Conservation (phyloP, 1,140 invertebrate species). For the Adelges cooleyi region DNA sequence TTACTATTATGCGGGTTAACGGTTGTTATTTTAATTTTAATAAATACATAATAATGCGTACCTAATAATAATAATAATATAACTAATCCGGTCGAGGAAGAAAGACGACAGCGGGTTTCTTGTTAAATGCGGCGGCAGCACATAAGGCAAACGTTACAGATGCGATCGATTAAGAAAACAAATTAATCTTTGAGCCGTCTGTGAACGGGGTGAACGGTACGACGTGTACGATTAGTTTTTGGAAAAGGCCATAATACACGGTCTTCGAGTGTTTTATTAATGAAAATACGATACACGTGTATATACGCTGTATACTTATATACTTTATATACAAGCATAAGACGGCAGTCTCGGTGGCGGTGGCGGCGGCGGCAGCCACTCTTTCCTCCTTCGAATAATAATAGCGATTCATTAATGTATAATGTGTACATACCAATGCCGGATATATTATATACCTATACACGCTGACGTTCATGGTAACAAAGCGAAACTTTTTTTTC, state of each 20-base stretch:
- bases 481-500: constrained; percentile 5
- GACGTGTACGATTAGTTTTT: background rate
- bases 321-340: background rate
- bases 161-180: constrained; percentile 19
- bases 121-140: too few species aligned
- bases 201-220: background rate
- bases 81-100: too few species aligned
- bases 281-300: constrained; percentile 13
- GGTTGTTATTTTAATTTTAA: too few species aligned
- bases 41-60: too few species aligned
- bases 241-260: background rate
- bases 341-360: background rate
- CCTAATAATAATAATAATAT: too few species aligned
- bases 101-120: too few species aligned
- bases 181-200: constrained; percentile 6
- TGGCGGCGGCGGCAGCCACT: too few species aligned
- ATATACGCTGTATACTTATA: background rate
- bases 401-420: constrained; percentile 21
- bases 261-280: constrained; percentile 19
- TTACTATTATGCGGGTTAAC: too few species aligned
- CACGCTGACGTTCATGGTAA: background rate
- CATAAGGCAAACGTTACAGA: background rate
- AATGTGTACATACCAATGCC: too few species aligned
- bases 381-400: background rate
- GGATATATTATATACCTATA: too few species aligned